These are phyloP conservation scores for Helleia helle DNA, from an alignment of 2,888 invertebrate genomes.

Conservation along the genomic window DNA sequence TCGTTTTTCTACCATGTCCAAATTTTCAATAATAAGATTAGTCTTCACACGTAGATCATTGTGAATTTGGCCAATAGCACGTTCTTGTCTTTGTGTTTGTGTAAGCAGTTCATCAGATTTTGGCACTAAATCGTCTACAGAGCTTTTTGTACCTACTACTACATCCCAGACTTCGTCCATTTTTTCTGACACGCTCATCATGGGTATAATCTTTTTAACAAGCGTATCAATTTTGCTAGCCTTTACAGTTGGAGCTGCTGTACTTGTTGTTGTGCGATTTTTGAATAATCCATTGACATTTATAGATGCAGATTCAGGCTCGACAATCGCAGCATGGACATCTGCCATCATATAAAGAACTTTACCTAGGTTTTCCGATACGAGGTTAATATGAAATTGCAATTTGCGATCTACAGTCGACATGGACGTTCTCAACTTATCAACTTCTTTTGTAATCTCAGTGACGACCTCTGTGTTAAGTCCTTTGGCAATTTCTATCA, in stretches of 20 bases:
- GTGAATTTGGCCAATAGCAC: slow-evolving; percentile 90
- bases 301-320: slow-evolving; percentile 76
- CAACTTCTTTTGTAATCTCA: slow-evolving; percentile 86
- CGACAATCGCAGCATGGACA: slow-evolving; percentile 88
- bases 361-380: slow-evolving; percentile 86
- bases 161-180: slow-evolving; percentile 95
- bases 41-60: slow-evolving; percentile 86
- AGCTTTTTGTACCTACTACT: slow-evolving; percentile 90
- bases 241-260: slow-evolving; percentile 72
- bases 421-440: slow-evolving; percentile 84
- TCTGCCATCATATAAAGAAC: slow-evolving; percentile 86
- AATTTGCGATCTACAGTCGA: slow-evolving; percentile 86
- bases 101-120: slow-evolving; percentile 90
- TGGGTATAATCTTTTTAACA: slow-evolving; percentile 87
- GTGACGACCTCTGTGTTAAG: slow-evolving; percentile 86
- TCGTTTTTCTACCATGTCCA: slow-evolving; percentile 88
- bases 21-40: slow-evolving; percentile 89
- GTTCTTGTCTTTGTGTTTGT: slow-evolving; percentile 89
- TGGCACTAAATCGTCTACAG: slow-evolving; percentile 88
- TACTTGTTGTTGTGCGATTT: slow-evolving; percentile 74
- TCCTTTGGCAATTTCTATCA: slow-evolving; percentile 88
- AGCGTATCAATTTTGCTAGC: slow-evolving; percentile 86
- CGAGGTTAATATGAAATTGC: slow-evolving; percentile 88
- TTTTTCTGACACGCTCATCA: slow-evolving; percentile 89
- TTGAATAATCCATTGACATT: slow-evolving; percentile 63